These are phyloP conservation scores for Mystacides longicornis DNA, from an alignment of 2,888 invertebrate genomes.

Conservation along the genomic window DNA sequence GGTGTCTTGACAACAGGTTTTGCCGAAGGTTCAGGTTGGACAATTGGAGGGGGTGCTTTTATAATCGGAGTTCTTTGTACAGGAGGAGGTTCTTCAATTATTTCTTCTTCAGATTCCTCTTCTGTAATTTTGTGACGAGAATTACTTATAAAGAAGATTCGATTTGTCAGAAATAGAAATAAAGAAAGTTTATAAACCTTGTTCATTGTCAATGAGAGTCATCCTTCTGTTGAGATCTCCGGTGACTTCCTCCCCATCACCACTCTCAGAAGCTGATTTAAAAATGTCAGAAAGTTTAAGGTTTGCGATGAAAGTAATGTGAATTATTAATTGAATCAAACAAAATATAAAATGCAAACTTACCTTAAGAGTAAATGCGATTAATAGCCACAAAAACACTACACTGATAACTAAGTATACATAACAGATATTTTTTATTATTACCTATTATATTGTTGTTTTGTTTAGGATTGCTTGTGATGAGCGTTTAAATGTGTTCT, in stretches of 20 bases:
- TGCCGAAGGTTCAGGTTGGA: slow-evolving; percentile 7
- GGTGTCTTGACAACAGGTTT: neutral
- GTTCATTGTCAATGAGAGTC: slow-evolving; percentile 41
- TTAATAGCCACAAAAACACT: too few species aligned
- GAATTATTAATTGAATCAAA: too few species aligned
- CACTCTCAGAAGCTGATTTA: slow-evolving; percentile 29
- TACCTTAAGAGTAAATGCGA: too few species aligned
- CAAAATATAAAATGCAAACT: too few species aligned
- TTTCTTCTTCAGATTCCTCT: slow-evolving; percentile 30
- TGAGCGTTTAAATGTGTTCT: too few species aligned
- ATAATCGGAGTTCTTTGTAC: slow-evolving; percentile 8
- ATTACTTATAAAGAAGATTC: slow-evolving; percentile 10
- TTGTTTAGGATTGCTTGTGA: too few species aligned
- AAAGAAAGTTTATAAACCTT: slow-evolving; percentile 19
- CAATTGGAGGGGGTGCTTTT: slow-evolving; percentile 1
- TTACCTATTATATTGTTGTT: too few species aligned
- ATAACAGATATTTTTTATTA: too few species aligned
- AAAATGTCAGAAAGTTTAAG: too few species aligned
- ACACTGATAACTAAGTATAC: too few species aligned
- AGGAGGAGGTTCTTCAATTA: slow-evolving; percentile 30
- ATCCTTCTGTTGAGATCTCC: slow-evolving; percentile 38
- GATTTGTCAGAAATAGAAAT: neutral
- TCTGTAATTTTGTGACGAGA: neutral
- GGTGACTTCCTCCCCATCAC: slow-evolving; percentile 32
- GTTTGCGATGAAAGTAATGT: too few species aligned